These are phyloP conservation scores for Phymanthus crucifer DNA, from an alignment of 92 coral and sea anemone species.

Conservation along the genomic window DNA sequence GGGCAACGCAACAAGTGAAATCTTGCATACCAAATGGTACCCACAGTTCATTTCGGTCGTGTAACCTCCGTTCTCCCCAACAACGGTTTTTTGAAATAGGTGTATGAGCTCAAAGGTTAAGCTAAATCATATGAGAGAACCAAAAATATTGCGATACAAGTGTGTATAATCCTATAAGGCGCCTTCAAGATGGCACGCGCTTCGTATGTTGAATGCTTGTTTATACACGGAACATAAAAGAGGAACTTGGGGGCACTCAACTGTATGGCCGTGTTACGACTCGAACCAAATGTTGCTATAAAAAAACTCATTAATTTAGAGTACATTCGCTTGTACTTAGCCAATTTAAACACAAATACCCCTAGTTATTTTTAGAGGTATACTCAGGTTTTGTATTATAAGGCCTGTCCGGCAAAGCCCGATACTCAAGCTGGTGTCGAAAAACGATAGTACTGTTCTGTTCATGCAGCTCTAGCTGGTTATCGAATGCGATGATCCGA, in stretches of 20 bases:
- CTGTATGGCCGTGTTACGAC: not conserved
- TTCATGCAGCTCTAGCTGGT: too few species aligned
- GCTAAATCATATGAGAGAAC: not conserved
- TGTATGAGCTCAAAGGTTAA: not conserved
- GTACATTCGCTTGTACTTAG: not conserved
- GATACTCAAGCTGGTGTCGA: too few species aligned
- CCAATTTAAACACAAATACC: not conserved
- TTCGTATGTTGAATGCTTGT: not conserved
- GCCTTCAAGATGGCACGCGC: not conserved
- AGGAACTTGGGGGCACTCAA: not conserved
- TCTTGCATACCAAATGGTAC: too few species aligned
- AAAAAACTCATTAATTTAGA: not conserved
- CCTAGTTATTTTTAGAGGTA: too few species aligned
- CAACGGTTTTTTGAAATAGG: too few species aligned
- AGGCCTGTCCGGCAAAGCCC: too few species aligned
- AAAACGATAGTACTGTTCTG: too few species aligned
- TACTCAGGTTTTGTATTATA: too few species aligned
- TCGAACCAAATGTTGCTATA: not conserved
- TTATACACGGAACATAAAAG: not conserved
- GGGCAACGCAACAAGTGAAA: too few species aligned
- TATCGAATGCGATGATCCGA: too few species aligned
- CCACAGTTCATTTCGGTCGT: too few species aligned
- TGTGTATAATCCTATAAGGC: not conserved
- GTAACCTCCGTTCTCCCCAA: too few species aligned
- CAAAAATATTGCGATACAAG: not conserved